Percentiles rank a stretch among this genome's conserved stretches.
These are phyloP conservation scores for Tholera decimalis DNA, from an alignment of 2,888 invertebrate species.

Conservation along the genomic window DNA sequence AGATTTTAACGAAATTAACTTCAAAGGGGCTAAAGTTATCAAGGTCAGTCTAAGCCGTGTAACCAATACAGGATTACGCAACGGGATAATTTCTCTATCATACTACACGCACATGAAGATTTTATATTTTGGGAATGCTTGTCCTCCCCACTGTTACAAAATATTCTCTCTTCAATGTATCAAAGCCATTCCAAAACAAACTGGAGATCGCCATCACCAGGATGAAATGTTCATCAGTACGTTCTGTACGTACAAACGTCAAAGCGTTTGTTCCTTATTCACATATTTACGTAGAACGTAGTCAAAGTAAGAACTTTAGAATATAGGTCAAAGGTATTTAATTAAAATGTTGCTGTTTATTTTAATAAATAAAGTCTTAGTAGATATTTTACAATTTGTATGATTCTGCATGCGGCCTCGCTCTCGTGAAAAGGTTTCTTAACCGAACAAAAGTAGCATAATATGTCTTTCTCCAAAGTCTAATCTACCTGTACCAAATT, in stretches of 20 bases:
- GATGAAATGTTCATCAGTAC: constrained; percentile 26
- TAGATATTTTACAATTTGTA: too few species aligned
- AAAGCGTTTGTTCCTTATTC: constrained; percentile 24
- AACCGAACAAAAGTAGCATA: too few species aligned
- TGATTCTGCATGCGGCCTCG: too few species aligned
- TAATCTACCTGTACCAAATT: too few species aligned
- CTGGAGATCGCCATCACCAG: constrained; percentile 14
- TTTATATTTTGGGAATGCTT: constrained; percentile 1
- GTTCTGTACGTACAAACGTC: constrained; percentile 16
- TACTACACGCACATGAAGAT: background rate
- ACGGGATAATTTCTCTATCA: background rate
- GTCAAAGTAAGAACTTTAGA: constrained; percentile 33
- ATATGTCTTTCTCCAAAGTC: too few species aligned
- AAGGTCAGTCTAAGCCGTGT: constrained; percentile 4
- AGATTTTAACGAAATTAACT: constrained; percentile 10
- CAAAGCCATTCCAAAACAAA: constrained; percentile 22
- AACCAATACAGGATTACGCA: background rate
- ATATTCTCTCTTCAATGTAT: constrained; percentile 5
- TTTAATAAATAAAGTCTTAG: constrained; percentile 38
- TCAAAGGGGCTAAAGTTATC: background rate
- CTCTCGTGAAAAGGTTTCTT: too few species aligned
- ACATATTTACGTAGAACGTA: constrained; percentile 41
- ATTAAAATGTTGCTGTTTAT: constrained; percentile 45
- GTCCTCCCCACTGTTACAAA: background rate
- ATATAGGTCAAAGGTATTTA: constrained; percentile 51